phyloP scores from a whole-genome alignment of 2,888 invertebrate genomes.

The Loripinus fragilis region DNA sequence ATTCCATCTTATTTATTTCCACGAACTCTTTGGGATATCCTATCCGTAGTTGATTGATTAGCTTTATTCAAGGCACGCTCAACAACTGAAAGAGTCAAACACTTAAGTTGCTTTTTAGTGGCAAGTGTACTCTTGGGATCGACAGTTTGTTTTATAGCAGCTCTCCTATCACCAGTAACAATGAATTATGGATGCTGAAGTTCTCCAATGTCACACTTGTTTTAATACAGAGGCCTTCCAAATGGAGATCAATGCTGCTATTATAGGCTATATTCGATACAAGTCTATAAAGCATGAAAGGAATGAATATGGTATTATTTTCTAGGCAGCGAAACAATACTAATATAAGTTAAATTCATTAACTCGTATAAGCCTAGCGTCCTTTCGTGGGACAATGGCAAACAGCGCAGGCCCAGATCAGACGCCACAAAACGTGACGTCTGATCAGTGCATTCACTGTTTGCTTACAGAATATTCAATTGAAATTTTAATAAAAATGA shows the following conservation, averaged over 20 bases:
- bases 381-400: no score
- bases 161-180: background rate
- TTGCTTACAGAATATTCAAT: no score
- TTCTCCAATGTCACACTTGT: slow-evolving; percentile 4
- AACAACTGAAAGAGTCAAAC: background rate
- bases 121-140: slow-evolving; percentile 2
- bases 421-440: no score
- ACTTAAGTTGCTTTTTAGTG: slow-evolving; percentile 2
- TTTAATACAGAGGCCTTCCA: background rate
- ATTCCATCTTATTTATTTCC: background rate
- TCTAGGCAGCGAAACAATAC: no score
- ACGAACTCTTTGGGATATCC: background rate
- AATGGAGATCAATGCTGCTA: background rate
- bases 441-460: no score
- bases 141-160: background rate
- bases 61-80: background rate
- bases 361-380: no score
- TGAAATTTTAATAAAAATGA: no score
- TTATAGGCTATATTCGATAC: no score
- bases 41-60: background rate
- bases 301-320: no score
- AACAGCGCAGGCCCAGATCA: no score
- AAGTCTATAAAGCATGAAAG: no score
- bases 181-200: slow-evolving; percentile 8
- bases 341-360: no score